phyloP scores from a whole-genome alignment of 2,888 invertebrate species.

The Enoplolaimus lenunculus region DNA sequence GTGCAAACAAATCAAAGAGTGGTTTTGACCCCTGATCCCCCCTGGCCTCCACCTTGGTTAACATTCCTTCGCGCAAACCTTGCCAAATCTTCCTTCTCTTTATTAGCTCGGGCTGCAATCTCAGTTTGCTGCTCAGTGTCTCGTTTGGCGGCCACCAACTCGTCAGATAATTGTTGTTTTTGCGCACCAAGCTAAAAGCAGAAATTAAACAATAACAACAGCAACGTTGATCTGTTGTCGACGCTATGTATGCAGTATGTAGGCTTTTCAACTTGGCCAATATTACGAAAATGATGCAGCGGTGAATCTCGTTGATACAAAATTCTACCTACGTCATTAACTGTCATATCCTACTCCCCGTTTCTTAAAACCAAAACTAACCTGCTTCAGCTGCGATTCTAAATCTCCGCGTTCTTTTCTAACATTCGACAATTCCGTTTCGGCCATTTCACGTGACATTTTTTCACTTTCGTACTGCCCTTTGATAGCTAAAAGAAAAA shows the following conservation, averaged over 20 bases:
- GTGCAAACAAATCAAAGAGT: too few species aligned
- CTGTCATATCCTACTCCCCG: too few species aligned
- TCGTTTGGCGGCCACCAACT: conserved; percentile 18
- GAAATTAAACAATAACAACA: background rate
- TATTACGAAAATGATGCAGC: too few species aligned
- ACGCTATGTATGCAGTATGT: too few species aligned
- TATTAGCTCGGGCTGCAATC: conserved; percentile 4
- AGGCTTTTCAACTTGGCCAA: too few species aligned
- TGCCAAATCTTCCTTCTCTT: conserved; percentile 8
- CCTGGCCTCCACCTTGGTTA: too few species aligned
- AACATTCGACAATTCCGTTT: background rate
- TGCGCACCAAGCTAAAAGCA: background rate
- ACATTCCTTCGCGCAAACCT: too few species aligned
- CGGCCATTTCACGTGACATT: background rate
- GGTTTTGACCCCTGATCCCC: too few species aligned
- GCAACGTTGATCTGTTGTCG: too few species aligned
- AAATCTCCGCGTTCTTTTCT: conserved; percentile 15
- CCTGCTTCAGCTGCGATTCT: conserved; percentile 11
- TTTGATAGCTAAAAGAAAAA: background rate
- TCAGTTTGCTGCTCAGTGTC: conserved; percentile 19
- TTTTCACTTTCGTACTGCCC: conserved; percentile 6
- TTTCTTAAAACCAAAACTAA: too few species aligned
- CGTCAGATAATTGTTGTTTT: conserved; percentile 10
- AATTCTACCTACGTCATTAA: too few species aligned
- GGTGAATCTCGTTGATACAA: too few species aligned